Base-by-base conservation (phyloP, 2,888 invertebrate species). In the Phrixothrix hirtus region DNA sequence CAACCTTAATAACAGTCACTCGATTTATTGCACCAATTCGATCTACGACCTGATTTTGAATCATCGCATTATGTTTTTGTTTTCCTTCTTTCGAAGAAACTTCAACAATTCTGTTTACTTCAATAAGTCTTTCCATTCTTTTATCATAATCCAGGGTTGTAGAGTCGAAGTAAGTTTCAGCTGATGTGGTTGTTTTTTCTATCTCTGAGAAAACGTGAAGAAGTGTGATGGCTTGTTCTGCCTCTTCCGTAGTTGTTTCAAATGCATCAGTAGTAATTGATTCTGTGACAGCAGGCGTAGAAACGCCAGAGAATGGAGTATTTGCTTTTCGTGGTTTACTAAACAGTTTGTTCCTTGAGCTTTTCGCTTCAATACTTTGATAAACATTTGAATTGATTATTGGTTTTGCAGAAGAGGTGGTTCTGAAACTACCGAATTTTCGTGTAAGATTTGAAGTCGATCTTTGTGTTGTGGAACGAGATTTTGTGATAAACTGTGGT, bases 11-110 rank as follows among this genome's bases (percentile, higher is more conserved):
- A 12, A 83, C 78, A 59, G 84, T 86, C 25, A 82, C 83, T 59
- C 87, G 79, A 68, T 84, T 87, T 0, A 88, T 84, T 72, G 84
- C 86, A 32, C 87, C 87, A 54, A 87, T 81, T 75, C 84, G 83
- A 63, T 86, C 83, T 1, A 84, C 65, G 10, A 79, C 80, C 0
- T 85, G 84, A 65, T 81, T 76, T 55, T 79, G 79, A 67, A 84
- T 78, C 6, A 77, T 71, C 3, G 60, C 52, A 13, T 80, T 77
- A 1, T 79, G 79, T 12, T 81, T 80, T 38, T 81, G 77, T 67
- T 83, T 83, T 21, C 82, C 82, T 66, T 83, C 78, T 70, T 85
- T 84, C 0, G 84, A 84, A 26, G 83, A 83, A 1, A 87, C 81
- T 75, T 87, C 85, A 1, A 85, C 83, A 17, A 86, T 81, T 68